A percentile compares a stretch with the other conserved stretches of the same genome.
These are phyloP conservation scores for Axis porcinus DNA, from an alignment of 2,113 vertebrate genomes.

Conservation along the genomic window DNA sequence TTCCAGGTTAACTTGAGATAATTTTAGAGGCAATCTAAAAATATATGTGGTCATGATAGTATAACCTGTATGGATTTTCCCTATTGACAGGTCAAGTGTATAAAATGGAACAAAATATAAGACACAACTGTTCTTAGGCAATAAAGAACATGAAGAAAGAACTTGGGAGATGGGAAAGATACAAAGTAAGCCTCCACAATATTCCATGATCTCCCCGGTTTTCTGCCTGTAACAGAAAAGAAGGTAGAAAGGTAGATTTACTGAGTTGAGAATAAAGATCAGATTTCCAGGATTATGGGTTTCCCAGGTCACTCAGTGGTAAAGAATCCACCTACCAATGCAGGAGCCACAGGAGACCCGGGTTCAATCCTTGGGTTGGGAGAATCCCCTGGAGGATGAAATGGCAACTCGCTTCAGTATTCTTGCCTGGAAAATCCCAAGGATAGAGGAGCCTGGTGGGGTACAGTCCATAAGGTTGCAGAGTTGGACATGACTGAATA, in stretches of 20 bases:
- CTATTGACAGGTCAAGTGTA: background rate
- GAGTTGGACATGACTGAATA: background rate
- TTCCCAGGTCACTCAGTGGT: background rate
- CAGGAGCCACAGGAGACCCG: background rate
- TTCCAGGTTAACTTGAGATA: background rate
- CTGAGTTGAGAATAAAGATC: background rate
- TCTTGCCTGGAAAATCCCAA: background rate
- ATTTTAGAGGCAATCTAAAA: background rate
- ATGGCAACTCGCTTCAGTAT: accelerated
- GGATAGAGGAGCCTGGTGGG: background rate
- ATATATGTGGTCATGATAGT: background rate
- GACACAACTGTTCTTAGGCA: background rate
- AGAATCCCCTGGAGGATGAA: background rate
- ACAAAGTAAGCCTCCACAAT: background rate
- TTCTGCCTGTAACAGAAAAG: background rate
- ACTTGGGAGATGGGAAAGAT: background rate
- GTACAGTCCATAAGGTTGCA: background rate
- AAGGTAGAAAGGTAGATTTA: background rate
- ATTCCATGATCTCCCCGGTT: background rate
- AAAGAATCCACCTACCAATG: background rate
- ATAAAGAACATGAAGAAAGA: background rate
- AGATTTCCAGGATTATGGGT: background rate
- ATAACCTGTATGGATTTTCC: background rate
- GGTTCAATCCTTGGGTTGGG: background rate
- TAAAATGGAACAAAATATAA: background rate